Percentiles rank a stretch among this genome's conserved stretches.
phyloP scores from a whole-genome alignment of 2,888 invertebrate species.

The Dione juno region DNA sequence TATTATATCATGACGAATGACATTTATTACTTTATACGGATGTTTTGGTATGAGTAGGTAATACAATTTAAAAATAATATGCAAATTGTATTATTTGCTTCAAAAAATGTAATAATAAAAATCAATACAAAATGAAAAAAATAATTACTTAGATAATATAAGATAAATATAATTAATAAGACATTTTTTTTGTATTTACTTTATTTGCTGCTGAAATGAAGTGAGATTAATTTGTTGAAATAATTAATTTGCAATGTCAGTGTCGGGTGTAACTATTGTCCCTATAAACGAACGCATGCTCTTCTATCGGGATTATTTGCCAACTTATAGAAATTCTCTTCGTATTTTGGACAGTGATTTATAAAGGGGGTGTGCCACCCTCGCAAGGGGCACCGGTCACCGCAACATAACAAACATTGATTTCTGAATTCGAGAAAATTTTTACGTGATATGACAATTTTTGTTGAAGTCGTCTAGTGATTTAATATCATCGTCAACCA shows the following conservation, averaged over 20 bases:
- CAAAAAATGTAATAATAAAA: background rate
- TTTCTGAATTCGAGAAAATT: slow-evolving; percentile 75
- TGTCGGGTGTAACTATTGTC: slow-evolving; percentile 65
- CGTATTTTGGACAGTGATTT: slow-evolving; percentile 83
- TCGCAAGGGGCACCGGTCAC: slow-evolving; percentile 63
- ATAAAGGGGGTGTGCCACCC: slow-evolving; percentile 81
- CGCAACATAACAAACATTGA: slow-evolving; percentile 77
- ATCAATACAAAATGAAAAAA: background rate
- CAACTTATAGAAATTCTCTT: slow-evolving; percentile 71
- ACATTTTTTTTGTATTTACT: background rate
- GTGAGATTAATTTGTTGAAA: slow-evolving; percentile 43
- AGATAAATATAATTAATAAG: background rate
- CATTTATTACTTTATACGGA: too few relatives aligned
- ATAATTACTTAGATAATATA: too few relatives aligned
- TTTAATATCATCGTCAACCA: background rate
- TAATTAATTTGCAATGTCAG: slow-evolving; percentile 65
- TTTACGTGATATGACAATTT: slow-evolving; percentile 45
- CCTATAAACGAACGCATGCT: slow-evolving; percentile 63
- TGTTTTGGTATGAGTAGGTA: too few relatives aligned
- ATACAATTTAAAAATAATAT: too few relatives aligned
- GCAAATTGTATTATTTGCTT: too few relatives aligned
- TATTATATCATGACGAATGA: too few relatives aligned
- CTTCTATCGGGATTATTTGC: slow-evolving; percentile 53
- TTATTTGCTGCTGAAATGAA: slow-evolving; percentile 10
- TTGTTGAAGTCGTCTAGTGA: background rate